A percentile compares a stretch with the other conserved stretches of the same genome.
These are phyloP conservation scores for Misgurnus mizolepis DNA, from an alignment of 2,113 vertebrate species.

Conservation along the genomic window DNA sequence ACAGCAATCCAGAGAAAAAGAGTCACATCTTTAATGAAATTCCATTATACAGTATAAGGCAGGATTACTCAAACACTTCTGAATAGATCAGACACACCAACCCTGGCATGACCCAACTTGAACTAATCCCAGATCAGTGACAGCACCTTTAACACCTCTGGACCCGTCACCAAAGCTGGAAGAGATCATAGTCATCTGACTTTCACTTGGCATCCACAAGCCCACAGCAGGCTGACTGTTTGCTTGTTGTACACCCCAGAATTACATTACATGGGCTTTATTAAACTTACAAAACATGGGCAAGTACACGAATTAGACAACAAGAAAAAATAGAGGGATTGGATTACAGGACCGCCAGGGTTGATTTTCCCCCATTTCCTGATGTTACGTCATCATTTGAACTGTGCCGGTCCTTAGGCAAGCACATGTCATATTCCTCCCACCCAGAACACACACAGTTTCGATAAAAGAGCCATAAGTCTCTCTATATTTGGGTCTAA, in stretches of 20 bases:
- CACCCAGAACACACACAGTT: conserved; percentile 57
- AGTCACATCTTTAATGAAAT: conserved; percentile 39
- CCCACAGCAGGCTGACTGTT: background rate
- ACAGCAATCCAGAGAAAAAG: conserved; percentile 2
- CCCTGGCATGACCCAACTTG: conserved; percentile 5
- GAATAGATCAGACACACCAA: conserved; percentile 38
- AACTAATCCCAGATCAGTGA: conserved; percentile 40
- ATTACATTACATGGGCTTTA: background rate
- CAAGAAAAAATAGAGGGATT: conserved; percentile 61
- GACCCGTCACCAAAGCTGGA: conserved; percentile 2
- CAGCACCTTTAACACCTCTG: conserved; percentile 18
- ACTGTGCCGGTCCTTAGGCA: conserved; percentile 65
- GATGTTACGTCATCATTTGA: conserved; percentile 72
- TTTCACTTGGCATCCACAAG: conserved; percentile 8
- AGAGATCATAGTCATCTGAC: background rate
- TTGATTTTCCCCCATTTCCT: conserved; percentile 59
- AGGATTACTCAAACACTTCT: conserved; percentile 24
- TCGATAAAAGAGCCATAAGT: conserved; percentile 55
- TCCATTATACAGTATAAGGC: conserved; percentile 19
- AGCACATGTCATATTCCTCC: conserved; percentile 67
- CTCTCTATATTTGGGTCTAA: conserved; percentile 54
- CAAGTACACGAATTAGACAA: conserved; percentile 25
- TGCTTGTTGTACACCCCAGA: background rate
- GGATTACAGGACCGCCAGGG: conserved; percentile 69
- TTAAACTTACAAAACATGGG: background rate